Evolutionary conservation across 2,888 invertebrate genomes (phyloP).

Genomic region (Carterocephalus palaemon): DNA sequence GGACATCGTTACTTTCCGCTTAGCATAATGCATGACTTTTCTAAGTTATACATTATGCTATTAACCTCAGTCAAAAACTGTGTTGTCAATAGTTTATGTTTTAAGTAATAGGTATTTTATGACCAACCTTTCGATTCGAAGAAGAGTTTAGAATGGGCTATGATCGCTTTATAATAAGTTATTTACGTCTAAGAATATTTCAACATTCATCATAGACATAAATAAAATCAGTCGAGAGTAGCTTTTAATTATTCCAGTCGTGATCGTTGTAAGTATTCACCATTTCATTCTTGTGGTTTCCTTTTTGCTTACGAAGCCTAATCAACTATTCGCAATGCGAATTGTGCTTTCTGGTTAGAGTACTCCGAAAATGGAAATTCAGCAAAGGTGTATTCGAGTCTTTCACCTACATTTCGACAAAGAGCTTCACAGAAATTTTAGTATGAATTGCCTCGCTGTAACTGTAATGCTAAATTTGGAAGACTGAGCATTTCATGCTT

Average conservation of each 20-base stretch:
- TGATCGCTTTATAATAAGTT: too few species aligned
- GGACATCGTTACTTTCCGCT: too few species aligned
- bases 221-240: background rate
- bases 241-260: slow-evolving; percentile 1
- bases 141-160: too few species aligned
- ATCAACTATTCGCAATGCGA: slow-evolving; percentile 51
- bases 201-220: background rate
- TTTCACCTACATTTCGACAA: slow-evolving; percentile 17
- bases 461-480: slow-evolving; percentile 8
- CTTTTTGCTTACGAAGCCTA: slow-evolving; percentile 38
- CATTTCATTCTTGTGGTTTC: slow-evolving; percentile 8
- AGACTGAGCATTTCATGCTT: slow-evolving; percentile 26
- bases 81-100: too few species aligned
- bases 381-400: slow-evolving; percentile 26
- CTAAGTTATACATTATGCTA: too few species aligned
- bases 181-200: background rate
- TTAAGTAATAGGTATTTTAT: too few species aligned
- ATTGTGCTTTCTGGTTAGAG: slow-evolving; percentile 37
- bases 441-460: slow-evolving; percentile 8
- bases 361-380: slow-evolving; percentile 29
- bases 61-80: too few species aligned
- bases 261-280: background rate
- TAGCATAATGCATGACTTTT: too few species aligned
- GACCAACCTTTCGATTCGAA: too few species aligned
- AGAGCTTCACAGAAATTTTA: slow-evolving; percentile 18